Evolutionary conservation across 2,113 vertebrate genomes (phyloP).

Genomic region (Siniperca knerii): DNA sequence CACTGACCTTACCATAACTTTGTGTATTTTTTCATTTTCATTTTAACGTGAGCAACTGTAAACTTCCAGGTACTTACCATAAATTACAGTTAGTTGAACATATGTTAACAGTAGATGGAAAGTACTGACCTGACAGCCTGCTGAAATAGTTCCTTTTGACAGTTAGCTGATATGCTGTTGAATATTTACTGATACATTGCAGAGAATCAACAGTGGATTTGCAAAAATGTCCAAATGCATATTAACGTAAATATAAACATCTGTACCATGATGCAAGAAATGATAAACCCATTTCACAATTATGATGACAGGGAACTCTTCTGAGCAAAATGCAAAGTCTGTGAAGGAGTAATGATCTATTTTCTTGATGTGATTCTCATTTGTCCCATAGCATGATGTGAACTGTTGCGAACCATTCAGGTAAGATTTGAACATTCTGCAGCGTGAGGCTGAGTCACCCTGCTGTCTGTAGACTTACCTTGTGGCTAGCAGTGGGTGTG

Average conservation of each 20-base stretch:
- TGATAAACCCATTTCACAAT: neutral
- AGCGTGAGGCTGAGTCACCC: neutral
- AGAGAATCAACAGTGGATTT: neutral
- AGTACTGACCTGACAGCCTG: neutral
- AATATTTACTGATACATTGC: neutral
- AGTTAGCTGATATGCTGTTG: neutral
- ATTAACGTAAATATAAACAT: neutral
- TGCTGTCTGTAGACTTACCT: conserved; percentile 81
- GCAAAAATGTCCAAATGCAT: neutral
- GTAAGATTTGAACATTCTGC: neutral
- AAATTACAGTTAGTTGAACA: neutral
- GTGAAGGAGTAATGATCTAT: neutral
- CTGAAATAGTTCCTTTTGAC: neutral
- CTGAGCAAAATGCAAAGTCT: neutral
- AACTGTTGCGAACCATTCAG: neutral
- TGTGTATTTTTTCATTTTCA: neutral
- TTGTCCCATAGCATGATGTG: too few species aligned
- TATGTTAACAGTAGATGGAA: neutral
- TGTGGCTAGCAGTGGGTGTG: conserved; percentile 94
- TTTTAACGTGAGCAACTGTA: neutral
- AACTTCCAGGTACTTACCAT: neutral
- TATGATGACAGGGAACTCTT: neutral
- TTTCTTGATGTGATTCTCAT: neutral
- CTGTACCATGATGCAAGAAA: neutral
- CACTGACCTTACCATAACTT: neutral